These are phyloP conservation scores for Grantiella picta DNA, from an alignment of 2,113 vertebrate species.

Conservation along the genomic window DNA sequence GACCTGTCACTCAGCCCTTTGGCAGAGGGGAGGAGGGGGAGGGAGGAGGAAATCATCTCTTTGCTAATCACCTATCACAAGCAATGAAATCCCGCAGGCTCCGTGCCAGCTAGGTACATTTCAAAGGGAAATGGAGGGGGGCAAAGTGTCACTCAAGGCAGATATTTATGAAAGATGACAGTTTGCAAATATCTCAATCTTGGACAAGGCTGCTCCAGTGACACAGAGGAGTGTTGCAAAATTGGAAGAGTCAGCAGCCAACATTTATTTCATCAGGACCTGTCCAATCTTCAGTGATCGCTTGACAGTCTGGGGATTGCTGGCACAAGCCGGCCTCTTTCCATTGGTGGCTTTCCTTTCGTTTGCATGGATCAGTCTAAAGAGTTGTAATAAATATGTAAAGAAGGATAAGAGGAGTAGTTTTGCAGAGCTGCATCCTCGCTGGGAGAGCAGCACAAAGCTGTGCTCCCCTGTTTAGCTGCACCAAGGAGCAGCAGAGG, in stretches of 20 bases:
- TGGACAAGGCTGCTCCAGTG: slow-evolving; percentile 83
- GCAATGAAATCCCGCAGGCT: slow-evolving; percentile 75
- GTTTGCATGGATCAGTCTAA: slow-evolving; percentile 75
- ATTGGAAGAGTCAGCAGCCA: slow-evolving; percentile 95
- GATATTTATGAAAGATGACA: slow-evolving; percentile 98
- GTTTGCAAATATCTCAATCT: slow-evolving; percentile 99
- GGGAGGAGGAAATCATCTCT: slow-evolving; percentile 64
- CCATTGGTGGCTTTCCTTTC: slow-evolving; percentile 63
- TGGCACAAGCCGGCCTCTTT: slow-evolving; percentile 56
- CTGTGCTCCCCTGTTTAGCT: slow-evolving; percentile 17
- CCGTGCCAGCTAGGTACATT: slow-evolving; percentile 73
- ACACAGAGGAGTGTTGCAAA: slow-evolving; percentile 85
- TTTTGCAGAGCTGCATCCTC: slow-evolving; percentile 36
- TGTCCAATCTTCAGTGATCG: slow-evolving; percentile 82
- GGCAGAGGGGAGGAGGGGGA: slow-evolving; percentile 34
- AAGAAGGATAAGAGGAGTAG: slow-evolving; percentile 59
- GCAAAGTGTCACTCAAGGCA: slow-evolving; percentile 81
- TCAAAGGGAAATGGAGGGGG: slow-evolving; percentile 67
- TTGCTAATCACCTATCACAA: slow-evolving; percentile 78
- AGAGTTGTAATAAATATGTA: slow-evolving; percentile 77
- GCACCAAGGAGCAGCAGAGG: slow-evolving; percentile 31
- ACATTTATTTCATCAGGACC: slow-evolving; percentile 91
- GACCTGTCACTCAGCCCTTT: slow-evolving; percentile 68
- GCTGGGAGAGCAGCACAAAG: background rate
- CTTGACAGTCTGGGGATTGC: slow-evolving; percentile 82